Evolutionary conservation across 35 echinoderm and acorn worm genomes (phyloP), one percentile per base, ranked within the genome.

Genomic region (Patiria miniata): DNA sequence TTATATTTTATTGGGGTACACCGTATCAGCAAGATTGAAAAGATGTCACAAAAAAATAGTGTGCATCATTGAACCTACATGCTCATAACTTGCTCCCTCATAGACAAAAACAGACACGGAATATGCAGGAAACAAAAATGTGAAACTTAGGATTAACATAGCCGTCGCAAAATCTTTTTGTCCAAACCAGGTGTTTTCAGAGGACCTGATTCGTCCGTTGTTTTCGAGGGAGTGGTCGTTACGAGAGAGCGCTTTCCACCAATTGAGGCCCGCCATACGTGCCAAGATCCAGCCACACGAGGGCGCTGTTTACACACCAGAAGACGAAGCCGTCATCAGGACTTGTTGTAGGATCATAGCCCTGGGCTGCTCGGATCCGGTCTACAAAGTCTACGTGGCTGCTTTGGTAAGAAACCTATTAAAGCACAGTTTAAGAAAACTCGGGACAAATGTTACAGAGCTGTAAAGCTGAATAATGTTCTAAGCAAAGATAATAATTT

Each of bases 321-420:
- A 36, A 15, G 57, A 58, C 0, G 51, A 59, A 19, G 22, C 29
- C 1, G 26, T 84, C 5, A 88, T 89, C 57, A 80, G 86, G 37
- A 79, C 33, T 36, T 81, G 87, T 15, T 94, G 69, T 86, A 57
- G 73, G 7, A 94, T 94, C 40, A 23, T 94, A 23, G 87, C 83
- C n/a, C 55, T 89, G 23, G 84, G 82, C 16, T 94, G 87, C 39
- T 54, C 77, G 21, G 92, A 94, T 82, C 92, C 92, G 19, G 92
- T 94, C 1, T 94, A 94, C 79, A 94, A 94, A 44, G 92, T 94
- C 19, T 94, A 94, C 55, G 82, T 94, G 2, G 87, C 92, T 42
- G 52, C 92, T 81, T 52, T 94, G 92, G 92, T 94, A 52, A 90
- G 82, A 82, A 4, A 47, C 42, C 42, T 12, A 12, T 47, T 12